These are phyloP conservation scores for Neodiprion fabricii DNA, from an alignment of 1,140 invertebrate species.

Conservation along the genomic window DNA sequence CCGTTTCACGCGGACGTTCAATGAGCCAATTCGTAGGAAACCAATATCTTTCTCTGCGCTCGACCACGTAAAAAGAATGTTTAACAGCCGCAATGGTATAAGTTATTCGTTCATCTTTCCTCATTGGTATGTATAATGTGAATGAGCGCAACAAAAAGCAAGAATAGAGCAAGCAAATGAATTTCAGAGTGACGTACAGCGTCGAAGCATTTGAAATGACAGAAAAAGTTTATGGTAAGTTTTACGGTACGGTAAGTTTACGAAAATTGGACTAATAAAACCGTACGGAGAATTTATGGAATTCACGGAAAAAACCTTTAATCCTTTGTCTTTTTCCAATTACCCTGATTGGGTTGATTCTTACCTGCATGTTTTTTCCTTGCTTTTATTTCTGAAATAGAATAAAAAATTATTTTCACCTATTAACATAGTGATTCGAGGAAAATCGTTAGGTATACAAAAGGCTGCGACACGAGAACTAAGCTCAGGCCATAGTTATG, in stretches of 20 bases:
- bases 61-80: constrained; percentile 25
- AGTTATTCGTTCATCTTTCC: too few species aligned
- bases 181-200: neutral
- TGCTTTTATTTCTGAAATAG: constrained; percentile 75
- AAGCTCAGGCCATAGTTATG: neutral
- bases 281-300: too few species aligned
- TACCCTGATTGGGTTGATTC: constrained; percentile 16
- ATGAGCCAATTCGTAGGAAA: constrained; percentile 88
- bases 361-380: constrained; percentile 75
- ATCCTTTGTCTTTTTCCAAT: neutral
- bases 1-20: constrained; percentile 90
- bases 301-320: too few species aligned
- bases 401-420: constrained; percentile 31
- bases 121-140: too few species aligned
- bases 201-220: neutral
- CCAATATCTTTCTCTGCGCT: constrained; percentile 81
- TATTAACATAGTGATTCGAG: neutral
- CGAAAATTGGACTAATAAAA: too few species aligned
- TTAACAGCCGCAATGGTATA: too few species aligned
- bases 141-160: too few species aligned
- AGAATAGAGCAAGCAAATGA: neutral
- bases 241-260: too few species aligned
- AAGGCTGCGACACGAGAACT: too few species aligned
- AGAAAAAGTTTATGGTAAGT: neutral
- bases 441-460: constrained; percentile 16